These are phyloP conservation scores for Siniperca undulata DNA, from an alignment of 2,797 vertebrate genomes.

Conservation along the genomic window DNA sequence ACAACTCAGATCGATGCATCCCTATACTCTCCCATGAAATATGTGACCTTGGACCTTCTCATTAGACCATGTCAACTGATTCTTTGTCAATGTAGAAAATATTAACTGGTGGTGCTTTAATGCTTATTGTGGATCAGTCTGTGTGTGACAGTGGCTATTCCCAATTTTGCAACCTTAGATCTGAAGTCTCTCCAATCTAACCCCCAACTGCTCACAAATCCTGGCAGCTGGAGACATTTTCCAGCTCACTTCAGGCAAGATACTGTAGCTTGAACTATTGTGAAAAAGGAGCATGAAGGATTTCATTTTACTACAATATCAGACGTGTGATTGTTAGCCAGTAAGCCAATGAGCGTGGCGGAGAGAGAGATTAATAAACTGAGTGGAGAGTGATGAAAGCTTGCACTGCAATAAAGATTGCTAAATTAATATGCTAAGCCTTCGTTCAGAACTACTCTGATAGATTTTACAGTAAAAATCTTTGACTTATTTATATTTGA, in stretches of 20 bases:
- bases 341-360: conserved; percentile 50
- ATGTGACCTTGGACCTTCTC: background rate
- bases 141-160: conserved; percentile 27
- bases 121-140: conserved; percentile 2
- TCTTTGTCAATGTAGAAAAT: background rate
- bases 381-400: conserved; percentile 61
- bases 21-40: background rate
- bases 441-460: conserved; percentile 33
- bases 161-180: conserved; percentile 35
- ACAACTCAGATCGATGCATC: background rate
- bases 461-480: conserved; percentile 43
- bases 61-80: background rate
- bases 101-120: background rate
- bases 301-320: conserved; percentile 52
- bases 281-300: conserved; percentile 49
- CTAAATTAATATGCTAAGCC: conserved; percentile 46
- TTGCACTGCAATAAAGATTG: conserved; percentile 43
- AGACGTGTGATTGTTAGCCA: conserved; percentile 67
- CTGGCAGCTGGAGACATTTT: conserved; percentile 69
- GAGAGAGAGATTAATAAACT: conserved; percentile 57
- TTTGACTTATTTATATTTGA: conserved; percentile 47
- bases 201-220: conserved; percentile 28
- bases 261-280: conserved; percentile 35
- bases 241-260: conserved; percentile 58
- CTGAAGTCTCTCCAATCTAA: conserved; percentile 40